Conservation (phyloP, 2,888 invertebrate species). For the Melitaea athalia region DNA sequence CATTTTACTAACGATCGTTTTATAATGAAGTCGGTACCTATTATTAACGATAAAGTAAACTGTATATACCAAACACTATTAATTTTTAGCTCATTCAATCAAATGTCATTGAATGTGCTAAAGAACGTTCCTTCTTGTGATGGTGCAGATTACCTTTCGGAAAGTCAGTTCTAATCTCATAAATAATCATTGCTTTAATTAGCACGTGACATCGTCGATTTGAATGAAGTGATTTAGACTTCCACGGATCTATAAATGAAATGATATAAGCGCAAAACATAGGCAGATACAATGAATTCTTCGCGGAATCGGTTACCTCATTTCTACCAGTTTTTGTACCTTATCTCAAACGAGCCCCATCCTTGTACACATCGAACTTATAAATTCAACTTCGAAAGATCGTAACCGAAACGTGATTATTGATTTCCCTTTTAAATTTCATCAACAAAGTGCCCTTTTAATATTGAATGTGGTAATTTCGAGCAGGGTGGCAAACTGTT, state of each 20-base stretch:
- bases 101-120: too few relatives aligned
- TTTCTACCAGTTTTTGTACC: conserved; percentile 65
- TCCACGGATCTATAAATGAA: conserved; percentile 38
- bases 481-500: conserved; percentile 73
- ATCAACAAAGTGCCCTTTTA: conserved; percentile 54
- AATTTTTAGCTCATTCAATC: too few relatives aligned
- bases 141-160: neutral
- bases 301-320: conserved; percentile 66
- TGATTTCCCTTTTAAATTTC: conserved; percentile 55
- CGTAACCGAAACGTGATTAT: conserved; percentile 63
- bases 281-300: conserved; percentile 56
- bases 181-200: conserved; percentile 35
- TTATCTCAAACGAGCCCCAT: conserved; percentile 52
- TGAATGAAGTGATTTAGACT: conserved; percentile 47
- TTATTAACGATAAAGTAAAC: too few relatives aligned
- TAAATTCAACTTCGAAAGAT: conserved; percentile 51
- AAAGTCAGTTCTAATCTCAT: conserved; percentile 13
- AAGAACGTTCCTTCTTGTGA: neutral
- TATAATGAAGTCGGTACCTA: too few relatives aligned
- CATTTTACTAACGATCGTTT: too few relatives aligned
- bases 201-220: conserved; percentile 26
- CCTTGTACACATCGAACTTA: conserved; percentile 59
- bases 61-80: too few relatives aligned
- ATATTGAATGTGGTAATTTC: conserved; percentile 56
- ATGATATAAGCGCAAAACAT: conserved; percentile 42